Percentiles rank a stretch among this genome's conserved stretches.
Conservation (phyloP, 2,888 invertebrate species). For the Dasysyrphus tricinctus region DNA sequence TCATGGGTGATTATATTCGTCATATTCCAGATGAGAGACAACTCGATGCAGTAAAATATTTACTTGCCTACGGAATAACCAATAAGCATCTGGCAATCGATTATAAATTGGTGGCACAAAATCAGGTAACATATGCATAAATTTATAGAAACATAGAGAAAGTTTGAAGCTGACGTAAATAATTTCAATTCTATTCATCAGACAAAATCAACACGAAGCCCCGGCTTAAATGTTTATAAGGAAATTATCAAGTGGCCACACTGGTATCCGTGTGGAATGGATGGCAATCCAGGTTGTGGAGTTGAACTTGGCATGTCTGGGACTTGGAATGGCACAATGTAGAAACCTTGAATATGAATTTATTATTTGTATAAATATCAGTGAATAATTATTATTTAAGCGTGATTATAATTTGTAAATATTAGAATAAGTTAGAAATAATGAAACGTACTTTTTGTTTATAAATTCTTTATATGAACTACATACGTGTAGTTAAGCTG, state of each 20-base stretch:
- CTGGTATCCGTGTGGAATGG: constrained; percentile 81
- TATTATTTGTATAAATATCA: constrained; percentile 12
- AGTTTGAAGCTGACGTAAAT: constrained; percentile 32
- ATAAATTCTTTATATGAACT: not conserved
- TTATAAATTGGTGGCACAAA: constrained; percentile 85
- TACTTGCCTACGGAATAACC: constrained; percentile 83
- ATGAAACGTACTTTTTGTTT: not conserved
- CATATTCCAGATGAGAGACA: constrained; percentile 83
- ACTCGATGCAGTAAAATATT: constrained; percentile 83
- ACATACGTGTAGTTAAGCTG: not conserved
- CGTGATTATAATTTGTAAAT: constrained; percentile 52
- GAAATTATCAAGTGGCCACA: constrained; percentile 84
- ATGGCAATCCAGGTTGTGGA: constrained; percentile 79
- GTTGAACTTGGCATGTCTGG: constrained; percentile 80
- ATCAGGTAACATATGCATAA: constrained; percentile 82
- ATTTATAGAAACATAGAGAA: constrained; percentile 4
- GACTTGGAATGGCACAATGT: constrained; percentile 79
- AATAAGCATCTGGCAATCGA: constrained; percentile 82
- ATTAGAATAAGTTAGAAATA: constrained; percentile 19
- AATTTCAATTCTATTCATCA: constrained; percentile 63
- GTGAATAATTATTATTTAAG: constrained; percentile 29
- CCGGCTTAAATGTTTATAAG: constrained; percentile 84
- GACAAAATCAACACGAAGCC: constrained; percentile 84
- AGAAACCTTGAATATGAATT: constrained; percentile 32
- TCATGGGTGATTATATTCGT: constrained; percentile 84